Conservation (phyloP, 2,113 vertebrate species). For the Rhizomys pruinosus region DNA sequence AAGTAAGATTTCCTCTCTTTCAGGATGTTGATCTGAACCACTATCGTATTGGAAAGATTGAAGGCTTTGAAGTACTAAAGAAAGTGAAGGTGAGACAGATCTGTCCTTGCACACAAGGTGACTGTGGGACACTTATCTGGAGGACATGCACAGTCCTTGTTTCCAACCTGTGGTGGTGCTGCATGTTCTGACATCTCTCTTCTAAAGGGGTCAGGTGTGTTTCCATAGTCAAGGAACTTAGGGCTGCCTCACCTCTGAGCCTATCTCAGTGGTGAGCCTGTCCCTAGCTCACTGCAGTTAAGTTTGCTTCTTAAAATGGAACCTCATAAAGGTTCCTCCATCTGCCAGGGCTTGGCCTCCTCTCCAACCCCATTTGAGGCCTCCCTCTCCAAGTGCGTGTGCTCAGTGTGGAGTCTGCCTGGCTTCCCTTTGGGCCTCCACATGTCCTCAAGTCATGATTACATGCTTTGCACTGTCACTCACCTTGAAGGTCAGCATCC, state of each 20-base stretch:
- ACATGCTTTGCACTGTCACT: not conserved
- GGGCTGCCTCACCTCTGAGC: not conserved
- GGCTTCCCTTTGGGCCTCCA: not conserved
- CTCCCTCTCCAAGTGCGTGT: not conserved
- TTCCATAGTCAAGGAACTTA: too few species aligned
- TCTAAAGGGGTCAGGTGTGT: not conserved
- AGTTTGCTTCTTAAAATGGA: not conserved
- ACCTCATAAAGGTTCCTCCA: accelerated
- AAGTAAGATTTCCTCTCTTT: slow-evolving; percentile 49
- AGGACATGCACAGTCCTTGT: not conserved
- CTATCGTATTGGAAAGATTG: slow-evolving; percentile 97
- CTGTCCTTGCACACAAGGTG: not conserved
- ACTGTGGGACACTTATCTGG: not conserved
- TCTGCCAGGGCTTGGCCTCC: not conserved
- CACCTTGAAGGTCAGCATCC: not conserved
- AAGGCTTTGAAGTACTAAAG: slow-evolving; percentile 95
- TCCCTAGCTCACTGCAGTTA: not conserved
- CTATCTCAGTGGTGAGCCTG: accelerated
- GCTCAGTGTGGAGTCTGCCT: not conserved
- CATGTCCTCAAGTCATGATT: not conserved
- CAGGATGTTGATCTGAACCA: slow-evolving; percentile 99
- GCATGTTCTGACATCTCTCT: accelerated
- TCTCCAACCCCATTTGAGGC: accelerated
- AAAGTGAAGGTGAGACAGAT: slow-evolving; percentile 93
- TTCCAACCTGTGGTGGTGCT: not conserved